Evolutionary conservation across 2,888 invertebrate species (phyloP).

Genomic region (Nymphalis polychloros): DNA sequence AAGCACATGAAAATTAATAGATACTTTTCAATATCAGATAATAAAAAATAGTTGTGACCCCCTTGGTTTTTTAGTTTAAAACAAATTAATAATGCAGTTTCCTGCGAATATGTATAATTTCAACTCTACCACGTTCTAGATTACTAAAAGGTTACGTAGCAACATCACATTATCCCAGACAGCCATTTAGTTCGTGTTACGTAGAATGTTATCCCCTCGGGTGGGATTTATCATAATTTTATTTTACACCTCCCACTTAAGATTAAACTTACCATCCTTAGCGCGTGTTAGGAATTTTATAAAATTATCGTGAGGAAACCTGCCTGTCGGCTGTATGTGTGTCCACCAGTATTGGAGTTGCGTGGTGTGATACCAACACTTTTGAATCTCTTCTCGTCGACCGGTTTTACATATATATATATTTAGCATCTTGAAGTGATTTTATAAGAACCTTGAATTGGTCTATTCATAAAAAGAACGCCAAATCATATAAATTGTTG

Average conservation of each 20-base stretch:
- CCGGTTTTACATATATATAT: no score
- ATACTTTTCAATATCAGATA: no score
- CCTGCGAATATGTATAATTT: neutral
- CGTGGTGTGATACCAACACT: no score
- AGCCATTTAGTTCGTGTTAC: neutral
- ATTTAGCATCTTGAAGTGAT: no score
- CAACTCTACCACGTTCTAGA: neutral
- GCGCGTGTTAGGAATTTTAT: neutral
- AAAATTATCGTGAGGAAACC: neutral
- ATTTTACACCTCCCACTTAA: constrained; percentile 5
- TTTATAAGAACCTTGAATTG: no score
- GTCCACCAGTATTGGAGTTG: no score
- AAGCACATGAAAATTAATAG: no score
- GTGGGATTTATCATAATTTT: constrained; percentile 2
- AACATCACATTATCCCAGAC: constrained; percentile 15
- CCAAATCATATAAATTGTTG: no score
- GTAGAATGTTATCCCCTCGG: neutral
- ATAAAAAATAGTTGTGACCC: no score
- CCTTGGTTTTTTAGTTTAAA: neutral
- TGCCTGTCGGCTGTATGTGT: no score
- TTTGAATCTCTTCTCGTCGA: no score
- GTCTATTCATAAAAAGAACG: no score
- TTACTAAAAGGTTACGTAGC: constrained; percentile 11
- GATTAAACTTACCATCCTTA: neutral
- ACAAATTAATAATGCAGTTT: neutral